phyloP scores from a whole-genome alignment of 2,113 vertebrate genomes.

The Pelecanus crispus region DNA sequence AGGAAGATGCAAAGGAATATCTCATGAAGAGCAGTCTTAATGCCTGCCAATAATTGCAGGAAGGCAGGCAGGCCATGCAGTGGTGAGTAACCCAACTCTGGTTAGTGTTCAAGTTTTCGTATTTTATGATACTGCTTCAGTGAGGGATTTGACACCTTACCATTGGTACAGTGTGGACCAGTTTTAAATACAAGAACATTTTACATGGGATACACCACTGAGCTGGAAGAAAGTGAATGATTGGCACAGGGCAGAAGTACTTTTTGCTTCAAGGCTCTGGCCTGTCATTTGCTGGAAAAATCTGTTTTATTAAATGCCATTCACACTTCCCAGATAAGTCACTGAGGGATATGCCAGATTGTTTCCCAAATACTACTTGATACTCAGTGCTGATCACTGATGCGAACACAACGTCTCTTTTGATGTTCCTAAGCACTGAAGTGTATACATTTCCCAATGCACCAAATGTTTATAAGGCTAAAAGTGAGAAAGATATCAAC shows the following conservation, averaged over 20 bases:
- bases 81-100: background rate
- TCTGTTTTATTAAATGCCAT: conserved; percentile 69
- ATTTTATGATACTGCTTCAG: background rate
- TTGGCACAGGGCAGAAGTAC: conserved; percentile 50
- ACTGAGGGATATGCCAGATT: conserved; percentile 47
- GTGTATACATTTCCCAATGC: background rate
- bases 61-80: background rate
- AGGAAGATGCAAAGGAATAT: background rate
- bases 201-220: conserved; percentile 26
- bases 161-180: background rate
- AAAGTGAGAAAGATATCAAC: background rate
- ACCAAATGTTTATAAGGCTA: background rate
- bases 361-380: conserved; percentile 21
- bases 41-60: background rate
- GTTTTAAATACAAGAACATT: conserved; percentile 15
- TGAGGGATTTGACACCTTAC: background rate
- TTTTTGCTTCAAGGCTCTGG: conserved; percentile 63
- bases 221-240: conserved; percentile 52
- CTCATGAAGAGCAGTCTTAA: background rate
- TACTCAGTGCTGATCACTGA: conserved; percentile 29
- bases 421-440: conserved; percentile 44
- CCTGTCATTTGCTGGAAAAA: conserved; percentile 48
- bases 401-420: conserved; percentile 51
- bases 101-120: background rate
- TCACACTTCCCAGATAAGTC: conserved; percentile 54